Conservation (phyloP, 2,888 invertebrate species). For the Steromphala cineraria region DNA sequence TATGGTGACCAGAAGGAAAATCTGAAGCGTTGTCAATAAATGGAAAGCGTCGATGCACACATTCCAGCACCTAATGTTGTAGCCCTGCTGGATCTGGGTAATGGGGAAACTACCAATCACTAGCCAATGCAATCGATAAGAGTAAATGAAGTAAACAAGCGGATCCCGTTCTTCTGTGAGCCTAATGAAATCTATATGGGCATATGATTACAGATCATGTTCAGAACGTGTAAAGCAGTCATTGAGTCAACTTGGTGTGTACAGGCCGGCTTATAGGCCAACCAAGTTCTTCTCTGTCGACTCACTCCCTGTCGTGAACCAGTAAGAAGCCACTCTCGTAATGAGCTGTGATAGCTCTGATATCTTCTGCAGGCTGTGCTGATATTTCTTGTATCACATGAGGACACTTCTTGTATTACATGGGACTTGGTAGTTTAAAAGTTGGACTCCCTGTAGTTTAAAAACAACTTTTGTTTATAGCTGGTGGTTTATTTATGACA, state of each 20-base stretch:
- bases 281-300: not conserved
- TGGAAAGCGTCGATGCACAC: too few relatives aligned
- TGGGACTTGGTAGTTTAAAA: too few relatives aligned
- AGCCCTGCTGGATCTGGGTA: not conserved
- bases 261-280: not conserved
- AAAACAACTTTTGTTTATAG: too few relatives aligned
- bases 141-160: constrained; percentile 14
- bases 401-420: too few relatives aligned
- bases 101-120: not conserved
- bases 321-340: not conserved
- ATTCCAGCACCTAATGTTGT: not conserved
- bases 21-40: too few relatives aligned
- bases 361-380: too few relatives aligned
- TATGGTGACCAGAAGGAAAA: too few relatives aligned
- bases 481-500: not conserved
- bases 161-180: not conserved
- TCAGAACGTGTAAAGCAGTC: not conserved
- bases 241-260: not conserved
- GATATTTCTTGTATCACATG: too few relatives aligned
- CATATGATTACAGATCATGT: constrained; percentile 20
- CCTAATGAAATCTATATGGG: constrained; percentile 17
- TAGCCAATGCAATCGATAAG: not conserved
- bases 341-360: not conserved
- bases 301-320: not conserved
- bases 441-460: too few relatives aligned